phyloP scores from a whole-genome alignment of 1,140 invertebrate genomes.

The Tyrophagus putrescentiae region DNA sequence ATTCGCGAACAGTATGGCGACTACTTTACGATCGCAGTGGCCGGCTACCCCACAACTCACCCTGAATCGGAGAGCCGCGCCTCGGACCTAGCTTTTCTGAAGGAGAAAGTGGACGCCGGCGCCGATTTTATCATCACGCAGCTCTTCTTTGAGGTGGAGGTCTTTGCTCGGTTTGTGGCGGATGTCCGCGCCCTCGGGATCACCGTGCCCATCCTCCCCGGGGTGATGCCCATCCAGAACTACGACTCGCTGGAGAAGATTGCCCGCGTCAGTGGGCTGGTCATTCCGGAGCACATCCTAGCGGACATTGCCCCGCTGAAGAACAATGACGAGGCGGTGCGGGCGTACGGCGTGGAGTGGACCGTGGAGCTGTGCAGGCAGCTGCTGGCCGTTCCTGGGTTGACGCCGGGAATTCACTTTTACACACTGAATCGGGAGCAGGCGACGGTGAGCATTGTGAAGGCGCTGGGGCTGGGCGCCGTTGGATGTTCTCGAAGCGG shows the following conservation, averaged over 20 bases:
- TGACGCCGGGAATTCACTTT: slow-evolving; percentile 45
- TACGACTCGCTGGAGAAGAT: slow-evolving; percentile 45
- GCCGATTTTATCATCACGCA: slow-evolving; percentile 64
- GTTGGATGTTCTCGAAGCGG: slow-evolving; percentile 34
- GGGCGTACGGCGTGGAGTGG: slow-evolving; percentile 44
- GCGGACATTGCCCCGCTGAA: slow-evolving; percentile 42
- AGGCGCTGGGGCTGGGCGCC: slow-evolving; percentile 38
- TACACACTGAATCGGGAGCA: slow-evolving; percentile 50
- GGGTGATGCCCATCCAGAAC: slow-evolving; percentile 48
- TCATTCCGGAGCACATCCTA: slow-evolving; percentile 43
- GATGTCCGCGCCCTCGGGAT: slow-evolving; percentile 51
- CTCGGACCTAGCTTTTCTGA: slow-evolving; percentile 48
- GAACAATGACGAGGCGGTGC: slow-evolving; percentile 45
- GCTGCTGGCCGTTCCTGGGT: slow-evolving; percentile 36
- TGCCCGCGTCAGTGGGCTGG: slow-evolving; percentile 42
- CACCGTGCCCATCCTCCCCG: slow-evolving; percentile 52
- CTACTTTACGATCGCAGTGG: slow-evolving; percentile 55
- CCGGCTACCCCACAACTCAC: slow-evolving; percentile 50
- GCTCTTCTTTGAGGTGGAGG: slow-evolving; percentile 48
- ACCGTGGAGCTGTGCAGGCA: slow-evolving; percentile 41
- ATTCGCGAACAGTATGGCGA: slow-evolving; percentile 45
- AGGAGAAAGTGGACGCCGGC: slow-evolving; percentile 55
- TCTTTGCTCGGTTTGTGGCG: slow-evolving; percentile 47
- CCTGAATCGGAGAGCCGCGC: slow-evolving; percentile 46
- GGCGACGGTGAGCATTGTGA: slow-evolving; percentile 42